Conservation (phyloP, 1,140 invertebrate species). For the Pogonomyrmex californicus region DNA sequence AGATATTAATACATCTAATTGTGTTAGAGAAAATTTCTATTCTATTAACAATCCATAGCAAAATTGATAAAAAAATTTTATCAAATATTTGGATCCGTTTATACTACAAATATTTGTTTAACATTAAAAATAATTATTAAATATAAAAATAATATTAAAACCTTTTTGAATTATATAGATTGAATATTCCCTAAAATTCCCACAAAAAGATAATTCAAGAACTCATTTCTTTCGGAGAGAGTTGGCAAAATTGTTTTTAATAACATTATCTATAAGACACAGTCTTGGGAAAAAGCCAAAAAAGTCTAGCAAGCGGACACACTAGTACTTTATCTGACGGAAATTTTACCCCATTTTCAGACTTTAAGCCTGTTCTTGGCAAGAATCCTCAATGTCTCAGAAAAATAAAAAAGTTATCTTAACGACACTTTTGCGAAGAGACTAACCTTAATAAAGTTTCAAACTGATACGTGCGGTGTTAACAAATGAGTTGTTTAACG, state of each 20-base stretch:
- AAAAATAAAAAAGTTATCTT: slow-evolving; percentile 21
- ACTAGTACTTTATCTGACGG: slow-evolving; percentile 2
- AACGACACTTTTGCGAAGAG: slow-evolving; percentile 19
- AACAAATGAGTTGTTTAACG: not conserved
- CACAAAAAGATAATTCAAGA: not conserved
- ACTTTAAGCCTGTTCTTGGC: slow-evolving; percentile 10
- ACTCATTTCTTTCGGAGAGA: not conserved
- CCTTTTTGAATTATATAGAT: not conserved
- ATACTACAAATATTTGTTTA: too few species aligned
- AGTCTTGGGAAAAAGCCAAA: not conserved
- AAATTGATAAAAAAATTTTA: not conserved
- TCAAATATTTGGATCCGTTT: not conserved
- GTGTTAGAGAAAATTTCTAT: slow-evolving; percentile 8
- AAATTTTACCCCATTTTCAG: slow-evolving; percentile 28
- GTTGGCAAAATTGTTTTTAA: not conserved
- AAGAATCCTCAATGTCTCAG: slow-evolving; percentile 37
- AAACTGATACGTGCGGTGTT: slow-evolving; percentile 15
- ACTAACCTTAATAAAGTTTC: not conserved
- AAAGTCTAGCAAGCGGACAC: not conserved
- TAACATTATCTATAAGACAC: not conserved
- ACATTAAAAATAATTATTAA: not conserved
- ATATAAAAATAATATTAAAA: not conserved
- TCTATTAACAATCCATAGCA: not conserved
- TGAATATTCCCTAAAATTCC: not conserved
- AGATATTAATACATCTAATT: slow-evolving; percentile 38